A percentile compares a stretch with the other conserved stretches of the same genome.
phyloP scores from a whole-genome alignment of 2,888 invertebrate genomes.

The Gnatocerus cornutus region DNA sequence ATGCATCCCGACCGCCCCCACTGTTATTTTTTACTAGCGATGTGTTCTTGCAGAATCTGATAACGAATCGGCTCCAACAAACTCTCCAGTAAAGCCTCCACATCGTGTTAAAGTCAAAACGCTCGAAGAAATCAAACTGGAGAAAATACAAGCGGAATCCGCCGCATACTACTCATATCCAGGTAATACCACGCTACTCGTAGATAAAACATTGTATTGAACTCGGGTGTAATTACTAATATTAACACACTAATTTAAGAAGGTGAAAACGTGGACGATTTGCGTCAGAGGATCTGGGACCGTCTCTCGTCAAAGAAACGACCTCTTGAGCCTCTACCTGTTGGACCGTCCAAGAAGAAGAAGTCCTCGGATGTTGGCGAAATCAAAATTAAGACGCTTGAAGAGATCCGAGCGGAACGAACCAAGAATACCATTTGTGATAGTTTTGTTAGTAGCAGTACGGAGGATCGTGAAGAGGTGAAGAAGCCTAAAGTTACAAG shows the following conservation, averaged over 20 bases:
- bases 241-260: slow-evolving; percentile 49
- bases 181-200: too few relatives aligned
- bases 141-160: slow-evolving; percentile 81
- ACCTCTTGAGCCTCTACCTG: slow-evolving; percentile 45
- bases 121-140: slow-evolving; percentile 80
- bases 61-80: slow-evolving; percentile 81
- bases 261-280: slow-evolving; percentile 56
- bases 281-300: slow-evolving; percentile 63
- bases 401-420: slow-evolving; percentile 68
- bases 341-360: slow-evolving; percentile 37
- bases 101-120: slow-evolving; percentile 71
- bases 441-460: slow-evolving; percentile 50
- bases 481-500: slow-evolving; percentile 38
- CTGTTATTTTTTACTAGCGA: slow-evolving; percentile 59
- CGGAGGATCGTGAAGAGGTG: slow-evolving; percentile 51
- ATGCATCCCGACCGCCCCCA: slow-evolving; percentile 61
- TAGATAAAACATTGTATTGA: too few relatives aligned
- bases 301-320: slow-evolving; percentile 54
- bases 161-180: slow-evolving; percentile 83
- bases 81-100: slow-evolving; percentile 74
- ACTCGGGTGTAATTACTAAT: too few relatives aligned
- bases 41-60: slow-evolving; percentile 87
- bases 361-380: slow-evolving; percentile 53
- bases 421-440: slow-evolving; percentile 47
- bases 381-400: slow-evolving; percentile 69